These are phyloP conservation scores for Lonchura striata DNA, from an alignment of 2,113 vertebrate genomes.

Conservation along the genomic window DNA sequence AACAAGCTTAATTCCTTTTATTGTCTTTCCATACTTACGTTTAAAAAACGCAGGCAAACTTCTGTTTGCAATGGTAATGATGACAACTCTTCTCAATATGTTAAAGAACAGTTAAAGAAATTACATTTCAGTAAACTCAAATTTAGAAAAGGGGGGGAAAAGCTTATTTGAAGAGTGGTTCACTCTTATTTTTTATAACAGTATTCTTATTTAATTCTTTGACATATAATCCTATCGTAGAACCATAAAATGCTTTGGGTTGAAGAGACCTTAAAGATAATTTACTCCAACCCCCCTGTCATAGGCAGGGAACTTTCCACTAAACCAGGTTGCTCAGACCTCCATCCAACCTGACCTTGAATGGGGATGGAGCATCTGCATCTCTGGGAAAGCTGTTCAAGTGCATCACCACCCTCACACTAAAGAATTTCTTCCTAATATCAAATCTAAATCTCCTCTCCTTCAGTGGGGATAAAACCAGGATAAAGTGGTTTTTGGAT, in stretches of 20 bases:
- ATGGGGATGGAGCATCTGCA: background rate
- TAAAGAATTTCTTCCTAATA: background rate
- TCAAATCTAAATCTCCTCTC: background rate
- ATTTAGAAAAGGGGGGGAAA: background rate
- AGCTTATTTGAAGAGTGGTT: background rate
- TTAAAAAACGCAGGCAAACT: slow-evolving; percentile 16
- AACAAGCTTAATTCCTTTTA: background rate
- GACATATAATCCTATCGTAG: background rate
- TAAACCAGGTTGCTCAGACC: background rate
- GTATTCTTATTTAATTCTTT: background rate
- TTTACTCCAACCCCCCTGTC: background rate
- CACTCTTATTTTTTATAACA: background rate
- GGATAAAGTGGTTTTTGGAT: no score
- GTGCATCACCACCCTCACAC: background rate
- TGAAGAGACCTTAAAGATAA: background rate
- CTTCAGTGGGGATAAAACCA: background rate
- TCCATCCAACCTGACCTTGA: background rate
- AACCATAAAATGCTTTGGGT: background rate
- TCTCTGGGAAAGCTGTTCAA: background rate
- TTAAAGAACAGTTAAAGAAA: background rate
- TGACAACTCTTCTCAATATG: background rate
- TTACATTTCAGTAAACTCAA: background rate
- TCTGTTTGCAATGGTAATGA: slow-evolving; percentile 33
- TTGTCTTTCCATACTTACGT: background rate
- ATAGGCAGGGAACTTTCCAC: background rate